Evolutionary conservation across 2,888 invertebrate genomes (phyloP).

Genomic region (Osedax frankpressi): DNA sequence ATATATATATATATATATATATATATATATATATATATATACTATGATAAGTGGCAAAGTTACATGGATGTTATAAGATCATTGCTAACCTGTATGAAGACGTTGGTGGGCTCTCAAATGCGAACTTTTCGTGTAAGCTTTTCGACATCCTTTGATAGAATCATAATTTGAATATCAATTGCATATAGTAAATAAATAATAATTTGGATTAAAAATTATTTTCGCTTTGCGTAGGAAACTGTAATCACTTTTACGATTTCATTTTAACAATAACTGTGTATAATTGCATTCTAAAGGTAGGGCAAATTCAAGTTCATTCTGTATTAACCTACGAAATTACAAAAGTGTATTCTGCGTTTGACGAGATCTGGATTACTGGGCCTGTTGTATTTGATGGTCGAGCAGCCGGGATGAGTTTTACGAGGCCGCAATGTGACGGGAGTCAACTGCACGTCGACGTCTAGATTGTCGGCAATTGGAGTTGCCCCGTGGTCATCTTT

Average conservation of each 20-base stretch:
- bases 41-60: not conserved
- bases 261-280: no score
- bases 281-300: no score
- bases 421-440: slow-evolving; percentile 28
- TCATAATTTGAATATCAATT: no score
- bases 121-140: slow-evolving; percentile 94
- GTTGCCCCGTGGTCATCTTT: not conserved
- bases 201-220: no score
- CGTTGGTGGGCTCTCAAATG: slow-evolving; percentile 93
- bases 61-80: not conserved
- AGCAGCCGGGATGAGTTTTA: slow-evolving; percentile 43
- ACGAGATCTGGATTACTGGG: slow-evolving; percentile 91
- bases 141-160: slow-evolving; percentile 85
- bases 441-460: slow-evolving; percentile 22
- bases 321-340: slow-evolving; percentile 63
- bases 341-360: slow-evolving; percentile 85
- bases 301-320: not conserved
- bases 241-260: no score
- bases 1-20: slow-evolving; percentile 12
- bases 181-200: no score
- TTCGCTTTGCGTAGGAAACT: no score
- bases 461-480: not conserved
- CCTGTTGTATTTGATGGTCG: slow-evolving; percentile 65
- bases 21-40: not conserved
- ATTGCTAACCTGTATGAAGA: slow-evolving; percentile 65